These are phyloP conservation scores for Cebus imitator DNA, from an alignment of 2,113 vertebrate species.

Conservation along the genomic window DNA sequence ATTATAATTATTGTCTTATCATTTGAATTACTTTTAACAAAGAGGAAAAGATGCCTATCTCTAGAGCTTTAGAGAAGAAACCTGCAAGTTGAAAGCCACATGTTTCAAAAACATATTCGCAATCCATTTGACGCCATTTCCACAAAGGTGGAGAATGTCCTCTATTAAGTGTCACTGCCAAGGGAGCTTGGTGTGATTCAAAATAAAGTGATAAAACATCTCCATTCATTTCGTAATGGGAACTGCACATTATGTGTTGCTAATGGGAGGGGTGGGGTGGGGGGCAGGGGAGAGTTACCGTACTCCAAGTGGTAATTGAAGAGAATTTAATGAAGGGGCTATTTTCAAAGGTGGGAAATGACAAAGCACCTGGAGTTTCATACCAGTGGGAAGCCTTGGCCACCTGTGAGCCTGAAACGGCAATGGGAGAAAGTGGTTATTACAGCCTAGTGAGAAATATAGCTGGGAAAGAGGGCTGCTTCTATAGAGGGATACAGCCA, in stretches of 20 bases:
- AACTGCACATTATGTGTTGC: not conserved
- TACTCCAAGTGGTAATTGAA: not conserved
- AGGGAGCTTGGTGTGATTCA: not conserved
- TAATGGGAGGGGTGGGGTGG: not conserved
- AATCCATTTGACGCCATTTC: not conserved
- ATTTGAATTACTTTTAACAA: not conserved
- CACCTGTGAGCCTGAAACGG: not conserved
- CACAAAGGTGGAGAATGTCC: not conserved
- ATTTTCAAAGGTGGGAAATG: not conserved
- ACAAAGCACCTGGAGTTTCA: not conserved
- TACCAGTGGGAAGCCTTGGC: not conserved
- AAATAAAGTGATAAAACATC: not conserved
- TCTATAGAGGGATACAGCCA: not conserved
- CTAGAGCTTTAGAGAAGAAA: not conserved
- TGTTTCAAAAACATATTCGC: conserved; percentile 18
- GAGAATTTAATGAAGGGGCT: not conserved
- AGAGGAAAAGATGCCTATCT: not conserved
- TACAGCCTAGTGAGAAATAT: not conserved
- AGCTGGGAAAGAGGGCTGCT: not conserved
- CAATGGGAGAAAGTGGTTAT: not conserved
- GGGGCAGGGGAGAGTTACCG: not conserved
- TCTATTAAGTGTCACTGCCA: not conserved
- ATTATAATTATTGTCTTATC: not conserved
- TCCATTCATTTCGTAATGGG: not conserved
- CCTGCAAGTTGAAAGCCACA: not conserved